A percentile compares a stretch with the other conserved stretches of the same genome.
These are phyloP conservation scores for Metallyticus violacea DNA, from an alignment of 2,888 invertebrate species.

Conservation along the genomic window DNA sequence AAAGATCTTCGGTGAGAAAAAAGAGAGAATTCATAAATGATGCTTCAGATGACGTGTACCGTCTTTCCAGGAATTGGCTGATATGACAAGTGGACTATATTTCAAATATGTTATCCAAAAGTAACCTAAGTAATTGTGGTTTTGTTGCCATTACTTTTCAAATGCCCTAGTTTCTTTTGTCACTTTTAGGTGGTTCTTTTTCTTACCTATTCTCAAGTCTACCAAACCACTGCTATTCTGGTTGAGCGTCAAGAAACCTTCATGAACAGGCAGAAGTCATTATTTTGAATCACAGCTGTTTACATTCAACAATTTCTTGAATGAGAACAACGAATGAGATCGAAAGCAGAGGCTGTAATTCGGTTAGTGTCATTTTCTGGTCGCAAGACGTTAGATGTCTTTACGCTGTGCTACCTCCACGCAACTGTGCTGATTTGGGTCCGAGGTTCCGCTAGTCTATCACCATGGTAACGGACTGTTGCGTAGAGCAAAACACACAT, in stretches of 20 bases:
- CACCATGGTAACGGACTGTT: not conserved
- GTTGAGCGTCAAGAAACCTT: not conserved
- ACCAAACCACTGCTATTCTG: too few species aligned
- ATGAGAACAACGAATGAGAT: not conserved
- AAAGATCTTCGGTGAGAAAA: too few species aligned
- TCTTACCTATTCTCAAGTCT: too few species aligned
- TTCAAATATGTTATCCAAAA: too few species aligned
- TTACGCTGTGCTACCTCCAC: not conserved
- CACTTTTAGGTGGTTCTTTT: too few species aligned
- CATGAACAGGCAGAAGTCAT: not conserved
- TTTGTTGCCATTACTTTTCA: too few species aligned
- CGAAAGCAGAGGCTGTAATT: not conserved
- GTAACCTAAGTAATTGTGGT: too few species aligned
- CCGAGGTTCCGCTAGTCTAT: conserved; percentile 11
- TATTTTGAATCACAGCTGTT: not conserved
- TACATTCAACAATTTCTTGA: not conserved
- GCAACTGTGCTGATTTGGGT: conserved; percentile 13
- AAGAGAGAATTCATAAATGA: too few species aligned
- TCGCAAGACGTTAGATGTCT: not conserved
- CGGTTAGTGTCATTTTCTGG: conserved; percentile 4
- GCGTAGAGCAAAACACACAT: not conserved
- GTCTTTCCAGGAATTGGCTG: too few species aligned
- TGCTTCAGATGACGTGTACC: too few species aligned
- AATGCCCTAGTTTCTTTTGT: too few species aligned
- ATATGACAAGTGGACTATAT: too few species aligned